Evolutionary conservation across 2,888 invertebrate genomes (phyloP).

Genomic region (Cephus spinipes): DNA sequence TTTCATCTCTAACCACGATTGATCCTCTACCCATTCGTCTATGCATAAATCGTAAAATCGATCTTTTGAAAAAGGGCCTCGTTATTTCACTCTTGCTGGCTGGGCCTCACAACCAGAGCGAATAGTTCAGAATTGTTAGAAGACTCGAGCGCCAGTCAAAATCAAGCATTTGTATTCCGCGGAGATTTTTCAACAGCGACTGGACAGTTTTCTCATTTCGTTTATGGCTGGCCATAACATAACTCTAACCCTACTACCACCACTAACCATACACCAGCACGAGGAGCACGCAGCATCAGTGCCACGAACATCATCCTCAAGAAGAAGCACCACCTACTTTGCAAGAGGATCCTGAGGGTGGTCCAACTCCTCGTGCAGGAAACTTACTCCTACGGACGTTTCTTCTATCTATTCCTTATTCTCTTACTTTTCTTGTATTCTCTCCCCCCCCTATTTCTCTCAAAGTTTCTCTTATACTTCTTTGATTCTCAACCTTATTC

Average conservation of each 20-base stretch:
- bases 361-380: neutral
- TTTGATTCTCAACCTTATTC: neutral
- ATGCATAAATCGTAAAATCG: neutral
- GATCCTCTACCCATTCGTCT: neutral
- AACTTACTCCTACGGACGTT: neutral
- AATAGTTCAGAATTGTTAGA: neutral
- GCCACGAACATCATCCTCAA: neutral
- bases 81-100: neutral
- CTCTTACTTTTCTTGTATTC: neutral
- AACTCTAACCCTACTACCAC: conserved; percentile 52
- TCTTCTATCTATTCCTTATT: neutral
- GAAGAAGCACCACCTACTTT: neutral
- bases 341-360: neutral
- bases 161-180: conserved; percentile 64
- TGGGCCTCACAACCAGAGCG: neutral
- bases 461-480: neutral
- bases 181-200: conserved; percentile 61
- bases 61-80: neutral
- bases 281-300: neutral
- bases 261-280: conserved; percentile 8
- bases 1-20: conserved; percentile 14
- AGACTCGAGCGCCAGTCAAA: conserved; percentile 30
- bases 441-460: neutral
- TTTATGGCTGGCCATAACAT: conserved; percentile 62
- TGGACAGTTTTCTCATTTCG: conserved; percentile 64